These are phyloP conservation scores for Apis laboriosa DNA, from an alignment of 1,140 invertebrate species.

Conservation along the genomic window DNA sequence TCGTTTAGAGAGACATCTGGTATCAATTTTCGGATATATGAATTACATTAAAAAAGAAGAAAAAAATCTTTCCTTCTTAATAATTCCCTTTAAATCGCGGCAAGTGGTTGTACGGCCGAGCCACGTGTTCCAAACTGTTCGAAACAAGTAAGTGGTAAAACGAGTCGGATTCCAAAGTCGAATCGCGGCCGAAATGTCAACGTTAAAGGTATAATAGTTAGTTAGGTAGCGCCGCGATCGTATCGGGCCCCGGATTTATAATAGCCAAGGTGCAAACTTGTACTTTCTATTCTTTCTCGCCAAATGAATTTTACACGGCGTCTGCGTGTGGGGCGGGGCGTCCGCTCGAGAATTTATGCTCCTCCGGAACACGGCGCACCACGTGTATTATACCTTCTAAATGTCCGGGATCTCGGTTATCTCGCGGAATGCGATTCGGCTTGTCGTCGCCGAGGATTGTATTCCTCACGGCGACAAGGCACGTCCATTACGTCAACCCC, in stretches of 20 bases:
- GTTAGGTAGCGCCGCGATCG: background rate
- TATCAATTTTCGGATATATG: too few relatives aligned
- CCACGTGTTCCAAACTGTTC: background rate
- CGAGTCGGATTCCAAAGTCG: background rate
- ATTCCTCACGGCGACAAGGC: conserved; percentile 13
- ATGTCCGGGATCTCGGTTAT: conserved; percentile 12
- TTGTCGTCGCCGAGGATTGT: background rate
- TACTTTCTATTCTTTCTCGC: conserved; percentile 41
- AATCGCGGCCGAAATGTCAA: conserved; percentile 16
- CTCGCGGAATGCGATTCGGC: background rate
- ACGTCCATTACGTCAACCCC: conserved; percentile 26
- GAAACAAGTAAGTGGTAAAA: background rate
- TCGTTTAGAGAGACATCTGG: too few relatives aligned
- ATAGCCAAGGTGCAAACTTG: conserved; percentile 34
- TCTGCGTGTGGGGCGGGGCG: background rate
- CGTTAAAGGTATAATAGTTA: conserved; percentile 24
- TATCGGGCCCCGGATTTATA: conserved; percentile 40
- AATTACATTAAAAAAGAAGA: too few relatives aligned
- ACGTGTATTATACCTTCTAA: background rate
- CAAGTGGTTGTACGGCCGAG: background rate
- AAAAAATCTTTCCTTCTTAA: too few relatives aligned
- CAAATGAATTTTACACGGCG: conserved; percentile 21
- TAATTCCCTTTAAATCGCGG: background rate
- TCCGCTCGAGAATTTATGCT: conserved; percentile 24
- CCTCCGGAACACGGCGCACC: background rate